Evolutionary conservation across 2,113 vertebrate genomes (phyloP).

Genomic region (Mirounga angustirostris): DNA sequence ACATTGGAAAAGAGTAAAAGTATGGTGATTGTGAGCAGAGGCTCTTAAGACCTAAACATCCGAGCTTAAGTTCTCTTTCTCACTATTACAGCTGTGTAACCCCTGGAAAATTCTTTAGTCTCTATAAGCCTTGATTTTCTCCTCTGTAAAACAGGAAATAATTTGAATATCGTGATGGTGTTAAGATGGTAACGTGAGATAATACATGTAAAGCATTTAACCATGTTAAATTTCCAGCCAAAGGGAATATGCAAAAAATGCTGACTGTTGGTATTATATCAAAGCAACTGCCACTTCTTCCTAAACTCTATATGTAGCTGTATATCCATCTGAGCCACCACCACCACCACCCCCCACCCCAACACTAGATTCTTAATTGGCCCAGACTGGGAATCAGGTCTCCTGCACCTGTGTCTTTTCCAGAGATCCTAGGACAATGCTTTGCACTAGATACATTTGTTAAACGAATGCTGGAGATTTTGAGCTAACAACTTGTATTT

Average conservation of each 20-base stretch:
- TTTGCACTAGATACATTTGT: neutral
- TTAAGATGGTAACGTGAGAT: neutral
- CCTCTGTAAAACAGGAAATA: constrained; percentile 8
- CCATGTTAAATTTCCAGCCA: neutral
- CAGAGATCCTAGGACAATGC: neutral
- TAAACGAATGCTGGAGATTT: neutral
- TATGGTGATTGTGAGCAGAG: neutral
- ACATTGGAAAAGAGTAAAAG: neutral
- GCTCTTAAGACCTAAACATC: neutral
- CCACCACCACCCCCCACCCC: neutral
- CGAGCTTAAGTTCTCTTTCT: neutral
- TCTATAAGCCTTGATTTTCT: neutral
- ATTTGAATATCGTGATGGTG: neutral
- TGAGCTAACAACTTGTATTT: neutral
- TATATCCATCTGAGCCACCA: neutral
- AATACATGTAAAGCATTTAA: neutral
- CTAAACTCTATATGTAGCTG: neutral
- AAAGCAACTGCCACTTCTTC: neutral
- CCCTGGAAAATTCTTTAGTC: neutral
- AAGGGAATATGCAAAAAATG: neutral
- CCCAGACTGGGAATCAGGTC: neutral
- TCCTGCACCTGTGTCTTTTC: neutral
- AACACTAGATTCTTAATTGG: neutral
- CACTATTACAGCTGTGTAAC: neutral
- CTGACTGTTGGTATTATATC: neutral